phyloP scores from a whole-genome alignment of 2,113 vertebrate genomes.

The Anas platyrhynchos region DNA sequence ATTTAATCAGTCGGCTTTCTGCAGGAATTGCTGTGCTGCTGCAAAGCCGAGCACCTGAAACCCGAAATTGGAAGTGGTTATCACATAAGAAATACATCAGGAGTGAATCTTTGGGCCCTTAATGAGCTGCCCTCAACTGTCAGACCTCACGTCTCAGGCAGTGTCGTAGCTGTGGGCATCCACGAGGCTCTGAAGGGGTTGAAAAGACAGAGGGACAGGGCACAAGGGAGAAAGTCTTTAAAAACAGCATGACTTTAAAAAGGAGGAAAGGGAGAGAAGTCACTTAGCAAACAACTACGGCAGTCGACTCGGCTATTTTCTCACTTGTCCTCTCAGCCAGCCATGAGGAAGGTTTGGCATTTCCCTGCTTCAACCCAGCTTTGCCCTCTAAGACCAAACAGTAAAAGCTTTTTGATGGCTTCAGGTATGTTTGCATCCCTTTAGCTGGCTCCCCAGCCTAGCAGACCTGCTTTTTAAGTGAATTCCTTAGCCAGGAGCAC shows the following conservation, averaged over 20 bases:
- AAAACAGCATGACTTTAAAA: neutral
- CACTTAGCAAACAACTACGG: neutral
- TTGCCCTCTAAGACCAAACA: neutral
- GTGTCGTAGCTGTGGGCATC: neutral
- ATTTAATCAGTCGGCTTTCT: neutral
- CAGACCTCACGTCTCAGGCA: neutral
- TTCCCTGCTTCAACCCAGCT: neutral
- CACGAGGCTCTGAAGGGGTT: neutral
- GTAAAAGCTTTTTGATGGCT: neutral
- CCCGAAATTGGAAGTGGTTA: neutral
- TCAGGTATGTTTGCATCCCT: neutral
- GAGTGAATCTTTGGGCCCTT: neutral
- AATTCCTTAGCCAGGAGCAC: neutral
- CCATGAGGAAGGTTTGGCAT: neutral
- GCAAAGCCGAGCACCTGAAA: neutral
- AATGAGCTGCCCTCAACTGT: neutral
- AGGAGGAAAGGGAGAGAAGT: neutral
- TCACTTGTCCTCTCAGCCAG: neutral
- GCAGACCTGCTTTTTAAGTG: neutral
- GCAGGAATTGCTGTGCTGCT: neutral
- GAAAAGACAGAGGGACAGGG: neutral
- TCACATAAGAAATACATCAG: rapidly evolving
- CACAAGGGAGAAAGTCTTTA: neutral
- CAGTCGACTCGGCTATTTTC: neutral
- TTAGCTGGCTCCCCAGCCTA: neutral